These are phyloP conservation scores for Heliconius hortense DNA, from an alignment of 2,888 invertebrate species.

Conservation along the genomic window DNA sequence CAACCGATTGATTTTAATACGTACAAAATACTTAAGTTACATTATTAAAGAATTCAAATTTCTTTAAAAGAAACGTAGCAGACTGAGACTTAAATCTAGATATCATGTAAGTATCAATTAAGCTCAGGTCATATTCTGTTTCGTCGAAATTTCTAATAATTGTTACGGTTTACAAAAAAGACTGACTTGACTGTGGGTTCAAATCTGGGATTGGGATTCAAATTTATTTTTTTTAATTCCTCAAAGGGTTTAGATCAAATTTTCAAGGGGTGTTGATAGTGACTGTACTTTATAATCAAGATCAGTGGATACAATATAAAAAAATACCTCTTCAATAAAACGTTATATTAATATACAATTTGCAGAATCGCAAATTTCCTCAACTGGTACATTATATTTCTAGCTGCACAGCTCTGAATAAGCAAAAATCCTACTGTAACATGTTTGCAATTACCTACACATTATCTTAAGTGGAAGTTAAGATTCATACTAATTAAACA, in stretches of 20 bases:
- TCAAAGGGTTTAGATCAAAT: too few relatives aligned
- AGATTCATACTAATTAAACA: not conserved
- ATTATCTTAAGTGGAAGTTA: slow-evolving; percentile 7
- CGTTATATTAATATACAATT: not conserved
- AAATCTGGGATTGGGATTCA: not conserved
- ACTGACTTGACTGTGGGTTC: not conserved
- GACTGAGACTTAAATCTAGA: not conserved
- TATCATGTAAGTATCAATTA: not conserved
- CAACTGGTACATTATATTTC: not conserved
- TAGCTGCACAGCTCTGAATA: not conserved
- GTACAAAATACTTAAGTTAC: too few relatives aligned
- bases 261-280: too few relatives aligned
- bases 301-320: too few relatives aligned
- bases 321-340: too few relatives aligned
- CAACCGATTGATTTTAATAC: too few relatives aligned
- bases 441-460: not conserved
- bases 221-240: too few relatives aligned
- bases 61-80: too few relatives aligned
- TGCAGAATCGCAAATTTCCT: not conserved
- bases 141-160: not conserved
- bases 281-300: too few relatives aligned
- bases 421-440: not conserved
- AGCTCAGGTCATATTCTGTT: not conserved
- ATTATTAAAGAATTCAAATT: too few relatives aligned
- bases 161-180: not conserved